Base-by-base conservation (phyloP, 1,140 invertebrate species). In the Drosophila pachea region DNA sequence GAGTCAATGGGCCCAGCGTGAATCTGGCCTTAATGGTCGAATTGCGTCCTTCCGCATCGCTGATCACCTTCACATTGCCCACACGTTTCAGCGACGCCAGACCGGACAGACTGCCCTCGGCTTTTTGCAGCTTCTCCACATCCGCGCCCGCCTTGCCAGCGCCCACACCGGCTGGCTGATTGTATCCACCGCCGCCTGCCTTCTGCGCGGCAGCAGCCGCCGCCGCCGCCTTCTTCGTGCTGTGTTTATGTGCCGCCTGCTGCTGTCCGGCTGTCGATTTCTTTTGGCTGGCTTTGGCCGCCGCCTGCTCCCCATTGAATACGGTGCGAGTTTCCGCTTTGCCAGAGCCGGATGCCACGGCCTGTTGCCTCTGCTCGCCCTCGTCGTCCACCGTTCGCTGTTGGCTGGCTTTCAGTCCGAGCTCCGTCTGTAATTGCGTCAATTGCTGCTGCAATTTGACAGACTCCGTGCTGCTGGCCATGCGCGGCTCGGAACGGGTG, bases 21-120 rank as follows among this genome's bases (percentile, higher is more conserved):
- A 96, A 96, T 84, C 94, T 95, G 8, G 94, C 95, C 79, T 94
- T 94, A 12, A 96, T 94, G 32, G 94, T 95, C 0, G 94, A 95
- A 72, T 95, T 89, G 60, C 82, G 84, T 40, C 88, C 93, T 74
- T 94, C 92, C 63, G 92, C 91, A 92, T 94, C 93, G 87, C 95
- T 93, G 79, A 93, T 94, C 35, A 96, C 94, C 12, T 93, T 92
- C 2, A 96, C 95, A 76, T 96, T 94, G 38, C 94, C 94, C 50
- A 93, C 92, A 75, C 95, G 91, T 78, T 93, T 93, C 61, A 96
- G 86, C 7, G 94, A 93, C 7, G 95, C 94, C 11, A 96, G 84
- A 33, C 95, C 95, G 62, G 94, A 95, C 9, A 96, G 89, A 0
- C 94, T 96, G 7, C 95, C 95, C 86, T 92, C 93, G 4, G 94